Conservation (phyloP, 2,113 vertebrate species). For the Suricata suricatta region DNA sequence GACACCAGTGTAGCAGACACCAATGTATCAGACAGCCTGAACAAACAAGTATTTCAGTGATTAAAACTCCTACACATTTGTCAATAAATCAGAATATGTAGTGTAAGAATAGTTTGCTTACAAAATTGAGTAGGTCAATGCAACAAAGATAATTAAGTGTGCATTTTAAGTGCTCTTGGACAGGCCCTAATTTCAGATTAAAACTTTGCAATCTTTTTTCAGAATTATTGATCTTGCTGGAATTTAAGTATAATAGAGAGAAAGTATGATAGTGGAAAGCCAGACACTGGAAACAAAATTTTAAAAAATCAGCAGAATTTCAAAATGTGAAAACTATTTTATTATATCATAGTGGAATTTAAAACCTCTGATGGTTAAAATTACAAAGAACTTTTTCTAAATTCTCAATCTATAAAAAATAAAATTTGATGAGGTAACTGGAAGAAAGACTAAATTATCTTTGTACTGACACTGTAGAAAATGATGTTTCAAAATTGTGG, state of each 20-base stretch:
- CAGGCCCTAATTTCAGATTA: not conserved
- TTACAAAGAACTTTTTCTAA: not conserved
- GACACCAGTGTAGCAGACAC: conserved; percentile 2
- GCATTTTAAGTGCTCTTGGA: not conserved
- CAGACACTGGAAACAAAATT: not conserved
- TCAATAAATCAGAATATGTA: conserved; percentile 40
- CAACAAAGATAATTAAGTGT: not conserved
- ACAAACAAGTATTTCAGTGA: conserved; percentile 22
- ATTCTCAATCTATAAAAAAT: not conserved
- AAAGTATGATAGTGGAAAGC: not conserved
- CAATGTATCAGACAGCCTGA: not conserved
- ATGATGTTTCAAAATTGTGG: not conserved
- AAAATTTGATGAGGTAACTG: not conserved
- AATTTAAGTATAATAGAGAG: not conserved
- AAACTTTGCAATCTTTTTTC: not conserved
- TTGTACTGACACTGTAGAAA: not conserved
- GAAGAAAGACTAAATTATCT: not conserved
- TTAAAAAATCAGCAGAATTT: not conserved
- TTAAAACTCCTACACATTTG: not conserved
- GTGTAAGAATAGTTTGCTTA: not conserved
- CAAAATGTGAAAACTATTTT: not conserved
- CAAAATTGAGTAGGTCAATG: not conserved
- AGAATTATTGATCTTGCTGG: not conserved
- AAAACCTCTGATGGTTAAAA: not conserved
- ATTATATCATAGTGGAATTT: not conserved